A percentile compares a stretch with the other conserved stretches of the same genome.
Evolutionary conservation across 1,140 invertebrate species (phyloP).

Genomic region (Dufourea novaeangliae): DNA sequence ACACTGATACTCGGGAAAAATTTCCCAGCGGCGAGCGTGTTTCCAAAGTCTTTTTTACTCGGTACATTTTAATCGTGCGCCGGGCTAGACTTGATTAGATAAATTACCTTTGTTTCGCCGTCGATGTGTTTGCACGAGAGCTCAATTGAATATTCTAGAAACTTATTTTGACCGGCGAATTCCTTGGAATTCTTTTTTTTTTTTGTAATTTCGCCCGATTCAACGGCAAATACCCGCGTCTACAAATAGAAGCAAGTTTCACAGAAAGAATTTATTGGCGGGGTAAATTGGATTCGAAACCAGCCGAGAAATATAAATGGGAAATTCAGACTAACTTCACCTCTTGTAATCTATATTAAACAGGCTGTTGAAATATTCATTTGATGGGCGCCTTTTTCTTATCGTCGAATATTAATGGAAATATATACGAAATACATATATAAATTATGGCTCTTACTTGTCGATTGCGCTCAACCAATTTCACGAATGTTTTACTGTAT

Average conservation of each 20-base stretch:
- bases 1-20: slow-evolving; percentile 23
- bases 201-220: not conserved
- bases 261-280: slow-evolving; percentile 19
- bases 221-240: not conserved
- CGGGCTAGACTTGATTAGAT: not conserved
- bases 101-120: slow-evolving; percentile 4
- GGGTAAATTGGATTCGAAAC: slow-evolving; percentile 20
- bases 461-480: no score
- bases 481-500: no score
- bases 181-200: not conserved
- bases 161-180: not conserved
- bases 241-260: not conserved
- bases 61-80: slow-evolving; percentile 4
- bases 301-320: not conserved
- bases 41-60: not conserved
- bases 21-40: not conserved
- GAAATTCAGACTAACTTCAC: not conserved
- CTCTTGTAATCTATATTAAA: slow-evolving; percentile 4
- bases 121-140: not conserved
- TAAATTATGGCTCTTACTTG: no score
- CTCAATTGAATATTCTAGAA: slow-evolving; percentile 32
- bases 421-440: no score
- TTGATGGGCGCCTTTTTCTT: not conserved
- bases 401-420: not conserved
- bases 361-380: slow-evolving; percentile 17